Evolutionary conservation across 2,113 vertebrate species (phyloP).

Genomic region (Indri indri): DNA sequence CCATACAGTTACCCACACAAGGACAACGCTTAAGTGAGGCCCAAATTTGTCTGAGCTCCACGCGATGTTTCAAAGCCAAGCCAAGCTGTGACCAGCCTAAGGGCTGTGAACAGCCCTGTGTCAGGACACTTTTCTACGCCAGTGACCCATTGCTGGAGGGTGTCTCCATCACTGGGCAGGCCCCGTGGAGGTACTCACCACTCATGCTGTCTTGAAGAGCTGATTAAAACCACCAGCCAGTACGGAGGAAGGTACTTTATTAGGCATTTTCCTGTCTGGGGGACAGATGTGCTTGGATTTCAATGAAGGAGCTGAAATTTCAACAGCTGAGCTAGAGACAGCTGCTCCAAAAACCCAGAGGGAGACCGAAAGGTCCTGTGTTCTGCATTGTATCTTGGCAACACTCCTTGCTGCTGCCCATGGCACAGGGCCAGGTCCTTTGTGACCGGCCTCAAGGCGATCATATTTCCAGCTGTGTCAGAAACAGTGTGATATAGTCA

Average conservation of each 20-base stretch:
- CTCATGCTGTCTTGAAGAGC: neutral
- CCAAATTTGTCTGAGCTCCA: neutral
- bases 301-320: conserved; percentile 38
- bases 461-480: neutral
- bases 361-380: neutral
- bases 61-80: neutral
- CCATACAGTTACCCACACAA: neutral
- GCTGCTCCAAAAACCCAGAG: conserved; percentile 38
- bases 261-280: conserved; percentile 9
- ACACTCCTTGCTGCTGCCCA: neutral
- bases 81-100: neutral
- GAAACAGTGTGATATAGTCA: neutral
- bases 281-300: conserved; percentile 49
- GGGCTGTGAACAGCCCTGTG: neutral
- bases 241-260: neutral
- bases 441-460: neutral
- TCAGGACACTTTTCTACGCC: neutral
- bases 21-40: neutral
- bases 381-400: conserved; percentile 35
- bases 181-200: neutral
- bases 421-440: neutral
- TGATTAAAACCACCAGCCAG: neutral
- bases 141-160: neutral
- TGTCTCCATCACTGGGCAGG: neutral
- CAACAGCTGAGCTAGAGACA: conserved; percentile 14